Conservation (phyloP, 2,113 vertebrate genomes). For the Paramormyrops kingsleyae region DNA sequence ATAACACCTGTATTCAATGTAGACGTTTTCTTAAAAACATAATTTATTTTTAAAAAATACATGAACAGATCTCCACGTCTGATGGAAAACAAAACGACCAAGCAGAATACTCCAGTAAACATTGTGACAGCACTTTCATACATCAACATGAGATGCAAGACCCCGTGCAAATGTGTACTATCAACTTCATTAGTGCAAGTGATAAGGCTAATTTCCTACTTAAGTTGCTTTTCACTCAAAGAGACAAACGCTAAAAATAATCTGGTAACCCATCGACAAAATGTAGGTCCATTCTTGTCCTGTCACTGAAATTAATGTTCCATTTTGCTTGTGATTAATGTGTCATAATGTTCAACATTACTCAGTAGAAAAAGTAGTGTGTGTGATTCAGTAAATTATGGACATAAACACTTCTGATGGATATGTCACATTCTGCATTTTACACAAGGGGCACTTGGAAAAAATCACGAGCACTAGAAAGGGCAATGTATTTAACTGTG, state of each 20-base stretch:
- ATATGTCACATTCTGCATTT: background rate
- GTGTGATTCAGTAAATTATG: conserved; percentile 11
- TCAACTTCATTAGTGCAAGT: conserved; percentile 34
- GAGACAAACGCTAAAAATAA: conserved; percentile 60
- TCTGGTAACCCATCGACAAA: conserved; percentile 44
- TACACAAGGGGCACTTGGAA: background rate
- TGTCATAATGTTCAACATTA: conserved; percentile 47
- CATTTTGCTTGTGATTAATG: conserved; percentile 49
- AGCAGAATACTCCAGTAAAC: background rate
- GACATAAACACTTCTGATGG: background rate
- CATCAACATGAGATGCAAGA: background rate
- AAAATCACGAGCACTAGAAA: background rate
- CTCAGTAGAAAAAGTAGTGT: conserved; percentile 50
- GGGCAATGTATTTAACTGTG: background rate
- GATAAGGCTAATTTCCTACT: conserved; percentile 54
- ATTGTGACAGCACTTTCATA: background rate
- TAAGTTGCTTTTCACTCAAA: conserved; percentile 40
- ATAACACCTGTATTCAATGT: background rate
- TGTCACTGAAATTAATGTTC: conserved; percentile 54
- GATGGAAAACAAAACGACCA: background rate
- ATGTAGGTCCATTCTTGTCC: conserved; percentile 50
- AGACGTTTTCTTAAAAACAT: background rate
- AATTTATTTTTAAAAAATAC: background rate
- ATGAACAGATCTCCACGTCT: background rate
- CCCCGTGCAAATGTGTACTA: background rate